Conservation (phyloP, 2,888 invertebrate species). For the Drosophila nigricruria region DNA sequence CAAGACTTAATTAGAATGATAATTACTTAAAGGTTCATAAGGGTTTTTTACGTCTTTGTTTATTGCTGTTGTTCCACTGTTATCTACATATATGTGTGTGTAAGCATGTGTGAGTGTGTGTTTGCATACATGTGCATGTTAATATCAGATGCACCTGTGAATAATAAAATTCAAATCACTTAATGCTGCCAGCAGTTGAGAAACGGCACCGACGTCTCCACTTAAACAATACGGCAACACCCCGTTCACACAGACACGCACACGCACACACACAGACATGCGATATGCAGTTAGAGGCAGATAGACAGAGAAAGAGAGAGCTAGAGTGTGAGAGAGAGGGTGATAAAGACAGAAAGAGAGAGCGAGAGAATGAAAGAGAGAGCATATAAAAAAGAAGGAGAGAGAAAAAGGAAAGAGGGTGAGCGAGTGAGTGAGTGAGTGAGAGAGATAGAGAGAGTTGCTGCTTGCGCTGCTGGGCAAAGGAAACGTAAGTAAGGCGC, state of each 20-base stretch:
- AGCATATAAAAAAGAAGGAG: slow-evolving; percentile 5
- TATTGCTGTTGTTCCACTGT: slow-evolving; percentile 25
- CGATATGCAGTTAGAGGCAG: slow-evolving; percentile 10
- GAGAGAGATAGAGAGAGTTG: slow-evolving; percentile 2
- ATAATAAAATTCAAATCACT: slow-evolving; percentile 83
- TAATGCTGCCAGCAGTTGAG: slow-evolving; percentile 65
- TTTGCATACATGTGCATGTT: slow-evolving; percentile 2
- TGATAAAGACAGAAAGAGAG: slow-evolving; percentile 8
- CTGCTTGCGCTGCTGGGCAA: slow-evolving; percentile 14
- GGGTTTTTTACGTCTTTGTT: background rate
- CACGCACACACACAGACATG: background rate
- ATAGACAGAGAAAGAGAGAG: background rate
- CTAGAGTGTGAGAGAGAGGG: slow-evolving; percentile 3
- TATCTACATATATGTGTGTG: slow-evolving; percentile 13
- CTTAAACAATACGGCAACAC: slow-evolving; percentile 78
- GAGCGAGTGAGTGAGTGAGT: background rate
- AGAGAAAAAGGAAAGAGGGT: slow-evolving; percentile 4
- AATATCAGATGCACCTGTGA: slow-evolving; percentile 71
- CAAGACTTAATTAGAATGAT: background rate
- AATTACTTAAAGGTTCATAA: background rate
- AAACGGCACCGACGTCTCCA: slow-evolving; percentile 46
- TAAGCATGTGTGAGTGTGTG: slow-evolving; percentile 3
- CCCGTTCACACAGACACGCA: slow-evolving; percentile 46
- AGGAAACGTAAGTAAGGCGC: slow-evolving; percentile 22
- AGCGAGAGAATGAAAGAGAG: slow-evolving; percentile 6